Conservation (phyloP, 2,888 invertebrate genomes). For the Sclerodermus sp. region DNA sequence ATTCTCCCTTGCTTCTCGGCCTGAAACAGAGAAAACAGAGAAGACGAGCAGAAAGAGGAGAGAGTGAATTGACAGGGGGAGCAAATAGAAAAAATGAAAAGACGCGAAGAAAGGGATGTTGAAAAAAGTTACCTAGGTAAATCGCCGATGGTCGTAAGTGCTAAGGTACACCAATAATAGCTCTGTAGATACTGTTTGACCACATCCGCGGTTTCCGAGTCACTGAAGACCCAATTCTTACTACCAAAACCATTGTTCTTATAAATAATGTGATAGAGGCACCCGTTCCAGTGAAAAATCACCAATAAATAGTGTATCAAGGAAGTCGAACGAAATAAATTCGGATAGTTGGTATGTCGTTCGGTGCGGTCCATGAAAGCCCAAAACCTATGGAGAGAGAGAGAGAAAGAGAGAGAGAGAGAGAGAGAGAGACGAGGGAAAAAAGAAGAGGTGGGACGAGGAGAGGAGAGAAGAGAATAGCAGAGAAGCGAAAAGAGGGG, state of each 20-base stretch:
- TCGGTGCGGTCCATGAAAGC: constrained; percentile 98
- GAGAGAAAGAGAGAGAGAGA: no score
- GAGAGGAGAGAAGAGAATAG: neutral
- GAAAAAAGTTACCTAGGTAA: constrained; percentile 46
- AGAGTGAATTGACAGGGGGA: no score
- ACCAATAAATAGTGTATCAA: constrained; percentile 95
- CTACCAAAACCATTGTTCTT: constrained; percentile 94
- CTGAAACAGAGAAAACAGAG: constrained; percentile 43
- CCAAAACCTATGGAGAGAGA: constrained; percentile 70
- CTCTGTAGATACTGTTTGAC: constrained; percentile 95
- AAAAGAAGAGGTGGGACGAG: no score
- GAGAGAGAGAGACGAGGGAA: no score
- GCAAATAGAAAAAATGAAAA: no score
- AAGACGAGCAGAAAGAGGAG: no score
- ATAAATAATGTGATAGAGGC: constrained; percentile 95
- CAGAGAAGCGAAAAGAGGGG: no score
- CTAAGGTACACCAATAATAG: constrained; percentile 97
- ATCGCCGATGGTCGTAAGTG: constrained; percentile 90
- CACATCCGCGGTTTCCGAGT: constrained; percentile 83
- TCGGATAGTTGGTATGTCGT: constrained; percentile 98
- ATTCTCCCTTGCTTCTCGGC: constrained; percentile 92
- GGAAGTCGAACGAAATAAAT: constrained; percentile 89
- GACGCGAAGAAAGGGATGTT: neutral
- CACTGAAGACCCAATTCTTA: constrained; percentile 89
- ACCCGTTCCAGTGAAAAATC: constrained; percentile 99